phyloP scores from a whole-genome alignment of 2,888 invertebrate genomes.

The Phrixothrix hirtus region DNA sequence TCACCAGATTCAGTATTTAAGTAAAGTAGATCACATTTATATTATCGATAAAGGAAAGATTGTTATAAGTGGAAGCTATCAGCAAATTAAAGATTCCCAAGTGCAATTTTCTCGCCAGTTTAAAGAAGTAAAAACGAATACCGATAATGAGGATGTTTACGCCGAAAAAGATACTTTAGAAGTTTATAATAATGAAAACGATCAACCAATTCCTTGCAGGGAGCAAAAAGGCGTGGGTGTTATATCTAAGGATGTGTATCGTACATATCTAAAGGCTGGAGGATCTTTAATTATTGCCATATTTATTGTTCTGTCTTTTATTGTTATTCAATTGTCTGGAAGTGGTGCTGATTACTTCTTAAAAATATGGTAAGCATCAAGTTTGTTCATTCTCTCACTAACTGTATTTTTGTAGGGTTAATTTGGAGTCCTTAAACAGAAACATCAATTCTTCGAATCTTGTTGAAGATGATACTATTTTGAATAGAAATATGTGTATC shows the following conservation, averaged over 20 bases:
- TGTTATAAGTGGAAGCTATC: slow-evolving; percentile 66
- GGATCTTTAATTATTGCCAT: slow-evolving; percentile 67
- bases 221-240: slow-evolving; percentile 67
- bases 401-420: slow-evolving; percentile 4
- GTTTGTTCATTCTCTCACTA: too few species aligned
- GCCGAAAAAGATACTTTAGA: slow-evolving; percentile 17
- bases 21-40: slow-evolving; percentile 59
- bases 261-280: slow-evolving; percentile 71
- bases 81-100: slow-evolving; percentile 68
- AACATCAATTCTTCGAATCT: not conserved
- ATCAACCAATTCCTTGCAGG: slow-evolving; percentile 51
- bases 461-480: too few species aligned
- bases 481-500: slow-evolving; percentile 43
- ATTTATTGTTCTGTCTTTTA: slow-evolving; percentile 65
- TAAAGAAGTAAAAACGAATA: slow-evolving; percentile 46
- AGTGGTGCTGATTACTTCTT: slow-evolving; percentile 81
- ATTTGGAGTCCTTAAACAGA: too few species aligned
- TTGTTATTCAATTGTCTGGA: slow-evolving; percentile 69
- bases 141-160: slow-evolving; percentile 37
- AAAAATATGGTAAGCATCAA: slow-evolving; percentile 74
- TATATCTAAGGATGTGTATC: slow-evolving; percentile 59
- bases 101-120: slow-evolving; percentile 67
- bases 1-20: slow-evolving; percentile 68
- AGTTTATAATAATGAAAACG: too few species aligned
- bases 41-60: slow-evolving; percentile 61